Base-by-base conservation (phyloP, 2,113 vertebrate species). In the Capricornis sumatraensis region DNA sequence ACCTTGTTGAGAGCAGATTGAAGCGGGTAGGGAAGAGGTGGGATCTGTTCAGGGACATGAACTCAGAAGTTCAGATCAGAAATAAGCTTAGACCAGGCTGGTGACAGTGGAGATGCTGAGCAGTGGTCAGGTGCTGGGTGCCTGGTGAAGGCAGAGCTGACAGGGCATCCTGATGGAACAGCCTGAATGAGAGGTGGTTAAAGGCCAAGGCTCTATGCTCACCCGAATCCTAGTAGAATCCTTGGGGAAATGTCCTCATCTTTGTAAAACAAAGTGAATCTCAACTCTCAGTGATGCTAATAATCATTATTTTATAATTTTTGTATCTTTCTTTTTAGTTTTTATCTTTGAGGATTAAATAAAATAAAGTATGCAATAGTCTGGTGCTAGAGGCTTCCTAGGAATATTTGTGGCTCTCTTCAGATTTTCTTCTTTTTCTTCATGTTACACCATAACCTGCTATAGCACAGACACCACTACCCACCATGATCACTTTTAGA, bases 271-370 rank as follows among this genome's bases (percentile, higher is more conserved):
- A 36, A 88, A 76, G 57, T 86, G 16, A 92, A 92, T 76, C 5
- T 94, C 17, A 76, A 45, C 40, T 88, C 10, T 84, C 30, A 85
- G 50, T 92, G 11, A 50, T 84, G 17, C 2, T 94, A 27, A 27
- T 96, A 13, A 89, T 17, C 2, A 76, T 93, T 53, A 95, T 78
- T 89, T 88, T 33, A 50, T 87, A 55, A 33, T 4, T 76, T 58
- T 97, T 96, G 87, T 30, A 64, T 52, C 17, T 94, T 82, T 90
- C n/a, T 53, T 88, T 89, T 84, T 40, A 76, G 62, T 57, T 96
- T 94, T 96, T 83, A 52, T 53, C 33, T 84, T 95, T 94, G 40
- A 91, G 30, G 23, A 90, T 84, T 85, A 92, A 87, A 74, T 81
- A 25, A 90, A 58, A 88, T 82, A 53, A 85, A 84, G 40, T 58